Base-by-base conservation (phyloP, 2,797 vertebrate genomes). In the Triplophysa bombifrons region DNA sequence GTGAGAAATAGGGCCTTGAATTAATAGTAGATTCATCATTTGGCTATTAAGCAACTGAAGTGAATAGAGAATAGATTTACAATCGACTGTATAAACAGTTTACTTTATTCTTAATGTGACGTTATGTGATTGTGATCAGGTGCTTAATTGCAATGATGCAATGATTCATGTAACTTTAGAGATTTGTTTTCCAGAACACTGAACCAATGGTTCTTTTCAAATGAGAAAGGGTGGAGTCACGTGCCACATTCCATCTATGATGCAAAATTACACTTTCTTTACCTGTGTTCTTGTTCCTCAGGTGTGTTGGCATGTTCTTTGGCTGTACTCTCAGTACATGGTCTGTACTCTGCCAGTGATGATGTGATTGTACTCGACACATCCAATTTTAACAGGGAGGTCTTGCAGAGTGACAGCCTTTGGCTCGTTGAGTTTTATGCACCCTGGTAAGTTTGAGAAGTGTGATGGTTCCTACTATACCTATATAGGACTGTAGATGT, bases 361-460 rank as follows among this genome's bases (percentile, higher is more conserved):
- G 96, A 99, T 89, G 98, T 99, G 41, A 85, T 98, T 19, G 95
- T 97, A 78, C 93, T 99, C 63, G 98, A 88, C 2, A 90, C 96
- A 5, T 92, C 94, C 66, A 99, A 98, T 90, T 99, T 99, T 91
- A 95, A 99, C 91, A 92, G 75, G 66, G 96, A 99, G 89, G 98
- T 99, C 83, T 89, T 98, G 86, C 95, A 99, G 81, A 98, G 98
- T 1, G 94, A 98, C 69, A 93, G 90, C 72, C 88, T 99, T 83
- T 99, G 98, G 98, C 94, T 99, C 0, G 86, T 99, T n/a, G 96
- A 99, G 91, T 99, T 99, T 88, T 99, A 96, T 16, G 98, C 97
- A 82, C 96, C 97, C 19, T 99, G 98, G 98, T 99, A 93, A 94
- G 96, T 94, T 30, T 56, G 14, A 1, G 10, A 16, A 51, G 44